Base-by-base conservation (phyloP, 2,888 invertebrate species). In the Dryobotodes eremita region DNA sequence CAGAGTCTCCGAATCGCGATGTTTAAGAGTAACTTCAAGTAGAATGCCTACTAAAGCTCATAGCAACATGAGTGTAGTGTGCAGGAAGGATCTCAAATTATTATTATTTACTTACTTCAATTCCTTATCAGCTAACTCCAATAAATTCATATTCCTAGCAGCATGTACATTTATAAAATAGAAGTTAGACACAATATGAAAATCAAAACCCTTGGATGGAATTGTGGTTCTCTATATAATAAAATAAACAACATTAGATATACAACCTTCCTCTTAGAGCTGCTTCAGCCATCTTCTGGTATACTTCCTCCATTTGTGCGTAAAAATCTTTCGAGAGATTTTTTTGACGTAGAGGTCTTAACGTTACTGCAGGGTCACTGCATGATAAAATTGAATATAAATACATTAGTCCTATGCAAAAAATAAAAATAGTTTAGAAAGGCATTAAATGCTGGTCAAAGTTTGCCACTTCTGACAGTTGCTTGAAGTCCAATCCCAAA, bases 321-420 rank as follows among this genome's bases (percentile, higher is more conserved):
- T 94, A 93, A 91, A 98, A 98, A 0, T 96, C 96, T 26, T 96
- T 93, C 0, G 97, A 97, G 26, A 98, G 94, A 90, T 97, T 97
- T 88, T 97, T 97, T 90, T 98, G 97, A 4, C 98, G 97, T 75
- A 98, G 94, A 0, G 98, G 97, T 88, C 97, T 94, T 23, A 98
- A 97, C 89, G 93, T 93, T 10, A 94, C 88, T 69, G 93, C 88
- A 4, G 95, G 95, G 76, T 97, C 95, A 71, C 97, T 97, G 89
- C 13, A 74, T 50, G 1, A 46, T 20, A 73, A 5, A 79, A 61
- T 53, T 57, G 1, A 59, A 66, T 20, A 65, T 23, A 59, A 50
- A 42, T 71, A 31, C 8, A 48, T 55, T 36, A 57, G 31, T 36
- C 1, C n/a, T 26, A 10, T 7, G 31, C 48, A 42, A 61, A 74